Evolutionary conservation across 2,888 invertebrate genomes (phyloP).

Genomic region (Baronia brevicornis): DNA sequence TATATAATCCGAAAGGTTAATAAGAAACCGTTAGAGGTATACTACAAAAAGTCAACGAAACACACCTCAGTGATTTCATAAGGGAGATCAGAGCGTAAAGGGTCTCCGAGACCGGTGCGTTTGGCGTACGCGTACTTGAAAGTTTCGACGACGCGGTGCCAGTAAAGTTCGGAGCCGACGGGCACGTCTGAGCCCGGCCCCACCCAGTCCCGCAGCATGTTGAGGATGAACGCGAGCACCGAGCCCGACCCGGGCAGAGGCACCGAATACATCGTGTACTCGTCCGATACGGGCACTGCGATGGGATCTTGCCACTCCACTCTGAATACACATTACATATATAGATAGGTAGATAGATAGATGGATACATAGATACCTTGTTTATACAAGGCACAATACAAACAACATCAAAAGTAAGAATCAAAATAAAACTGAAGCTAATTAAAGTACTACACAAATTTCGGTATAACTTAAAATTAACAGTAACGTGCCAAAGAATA

Average conservation of each 20-base stretch:
- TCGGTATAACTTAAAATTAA: too few species aligned
- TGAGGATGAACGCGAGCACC: constrained; percentile 87
- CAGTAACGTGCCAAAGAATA: too few species aligned
- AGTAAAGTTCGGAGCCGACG: constrained; percentile 57
- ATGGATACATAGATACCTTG: too few species aligned
- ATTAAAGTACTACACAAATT: too few species aligned
- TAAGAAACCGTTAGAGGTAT: too few species aligned
- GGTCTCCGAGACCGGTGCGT: constrained; percentile 89
- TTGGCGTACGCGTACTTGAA: constrained; percentile 95
- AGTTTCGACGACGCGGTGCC: constrained; percentile 90
- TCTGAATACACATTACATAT: constrained; percentile 54
- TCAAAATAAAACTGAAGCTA: too few species aligned
- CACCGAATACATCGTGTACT: constrained; percentile 82
- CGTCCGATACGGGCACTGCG: constrained; percentile 70
- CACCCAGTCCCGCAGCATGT: constrained; percentile 80
- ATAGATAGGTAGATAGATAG: not conserved
- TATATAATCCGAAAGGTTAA: too few species aligned
- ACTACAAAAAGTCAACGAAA: too few species aligned
- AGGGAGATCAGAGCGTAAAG: constrained; percentile 40
- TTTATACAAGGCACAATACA: too few species aligned
- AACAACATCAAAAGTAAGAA: not conserved
- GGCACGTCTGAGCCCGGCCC: constrained; percentile 51
- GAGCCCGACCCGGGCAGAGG: constrained; percentile 92
- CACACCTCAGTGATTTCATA: constrained; percentile 42
- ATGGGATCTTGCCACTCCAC: constrained; percentile 80